A percentile compares a stretch with the other conserved stretches of the same genome.
Conservation (phyloP, 2,888 invertebrate genomes). For the Fabriciana adippe region DNA sequence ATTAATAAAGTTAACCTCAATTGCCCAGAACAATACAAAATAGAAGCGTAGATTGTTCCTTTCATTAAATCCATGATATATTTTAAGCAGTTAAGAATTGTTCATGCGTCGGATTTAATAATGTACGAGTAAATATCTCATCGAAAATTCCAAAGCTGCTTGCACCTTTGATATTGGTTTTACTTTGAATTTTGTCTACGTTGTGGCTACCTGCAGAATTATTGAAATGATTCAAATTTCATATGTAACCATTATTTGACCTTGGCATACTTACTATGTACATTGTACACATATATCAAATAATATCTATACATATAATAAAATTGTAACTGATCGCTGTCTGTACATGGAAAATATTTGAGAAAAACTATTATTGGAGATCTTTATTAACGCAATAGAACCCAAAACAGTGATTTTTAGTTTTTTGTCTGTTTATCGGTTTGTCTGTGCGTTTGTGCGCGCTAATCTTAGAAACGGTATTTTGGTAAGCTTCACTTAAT, state of each 20-base stretch:
- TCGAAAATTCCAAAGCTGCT: constrained; percentile 1
- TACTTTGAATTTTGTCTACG: background rate
- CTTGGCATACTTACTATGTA: constrained; percentile 15
- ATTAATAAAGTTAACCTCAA: background rate
- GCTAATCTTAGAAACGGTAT: too few species aligned
- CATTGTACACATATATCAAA: too few species aligned
- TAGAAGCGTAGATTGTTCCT: background rate
- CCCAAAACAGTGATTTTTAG: too few species aligned
- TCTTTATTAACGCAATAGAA: too few species aligned
- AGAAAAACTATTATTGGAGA: too few species aligned
- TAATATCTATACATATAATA: too few species aligned
- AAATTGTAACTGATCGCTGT: too few species aligned
- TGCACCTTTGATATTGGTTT: constrained; percentile 4
- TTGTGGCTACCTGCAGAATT: background rate
- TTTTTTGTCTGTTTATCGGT: too few species aligned
- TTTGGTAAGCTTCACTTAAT: too few species aligned
- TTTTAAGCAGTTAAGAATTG: constrained; percentile 5
- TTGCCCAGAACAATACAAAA: background rate
- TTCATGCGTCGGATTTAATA: constrained; percentile 1
- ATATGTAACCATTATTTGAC: background rate
- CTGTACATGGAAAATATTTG: too few species aligned
- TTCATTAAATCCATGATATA: background rate
- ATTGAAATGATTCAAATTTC: constrained; percentile 1
- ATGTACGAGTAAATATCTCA: constrained; percentile 5
- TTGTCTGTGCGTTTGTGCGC: too few species aligned